Evolutionary conservation across 1,140 invertebrate genomes (phyloP).

Genomic region (Probaryconus sp.): DNA sequence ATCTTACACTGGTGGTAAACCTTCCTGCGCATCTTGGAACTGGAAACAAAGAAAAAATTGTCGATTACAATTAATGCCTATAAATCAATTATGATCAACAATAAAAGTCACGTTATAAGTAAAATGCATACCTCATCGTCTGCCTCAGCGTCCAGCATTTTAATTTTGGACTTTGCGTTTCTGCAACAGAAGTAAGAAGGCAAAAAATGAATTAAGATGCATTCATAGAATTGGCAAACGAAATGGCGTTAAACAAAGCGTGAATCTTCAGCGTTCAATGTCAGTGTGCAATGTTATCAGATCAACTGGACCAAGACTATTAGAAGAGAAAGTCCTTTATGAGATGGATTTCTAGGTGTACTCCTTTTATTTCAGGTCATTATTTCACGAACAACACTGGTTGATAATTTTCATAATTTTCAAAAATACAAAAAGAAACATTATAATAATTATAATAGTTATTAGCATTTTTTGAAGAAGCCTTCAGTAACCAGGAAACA

Average conservation of each 20-base stretch:
- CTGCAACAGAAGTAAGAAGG: constrained; percentile 59
- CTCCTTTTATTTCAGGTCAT: constrained; percentile 69
- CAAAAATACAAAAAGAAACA: too few species aligned
- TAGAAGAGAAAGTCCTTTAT: constrained; percentile 61
- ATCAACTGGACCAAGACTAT: constrained; percentile 55
- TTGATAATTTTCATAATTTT: too few species aligned
- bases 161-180: constrained; percentile 45
- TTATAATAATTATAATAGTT: too few species aligned
- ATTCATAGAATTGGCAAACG: too few species aligned
- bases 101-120: background rate
- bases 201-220: constrained; percentile 1
- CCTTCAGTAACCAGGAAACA: too few species aligned
- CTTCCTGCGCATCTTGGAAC: constrained; percentile 77
- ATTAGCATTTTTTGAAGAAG: too few species aligned
- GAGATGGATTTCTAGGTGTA: constrained; percentile 67
- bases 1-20: constrained; percentile 58
- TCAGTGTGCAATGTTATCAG: constrained; percentile 38
- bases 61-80: background rate
- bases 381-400: constrained; percentile 42
- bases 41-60: constrained; percentile 60
- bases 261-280: constrained; percentile 17
- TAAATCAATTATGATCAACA: constrained; percentile 1
- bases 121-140: constrained; percentile 69
- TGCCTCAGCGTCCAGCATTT: constrained; percentile 72
- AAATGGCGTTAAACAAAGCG: background rate